These are phyloP conservation scores for Malaclemys terrapin DNA, from an alignment of 2,113 vertebrate genomes.

Conservation along the genomic window DNA sequence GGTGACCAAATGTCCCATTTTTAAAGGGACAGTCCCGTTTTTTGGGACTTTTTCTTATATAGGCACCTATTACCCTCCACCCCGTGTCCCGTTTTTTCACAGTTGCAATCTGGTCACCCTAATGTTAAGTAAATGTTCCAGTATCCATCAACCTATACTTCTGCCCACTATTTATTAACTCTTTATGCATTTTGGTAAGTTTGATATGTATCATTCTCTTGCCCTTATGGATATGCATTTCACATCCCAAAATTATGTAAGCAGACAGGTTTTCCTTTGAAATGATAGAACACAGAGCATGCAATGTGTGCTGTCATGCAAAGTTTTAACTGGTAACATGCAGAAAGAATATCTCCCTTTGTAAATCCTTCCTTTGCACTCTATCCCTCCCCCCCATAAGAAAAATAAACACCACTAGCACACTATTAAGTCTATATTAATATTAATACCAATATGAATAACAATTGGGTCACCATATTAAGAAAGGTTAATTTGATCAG, in stretches of 20 bases:
- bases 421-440: background rate
- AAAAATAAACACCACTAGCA: background rate
- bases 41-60: too few relatives aligned
- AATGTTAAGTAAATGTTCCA: background rate
- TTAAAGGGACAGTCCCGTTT: too few relatives aligned
- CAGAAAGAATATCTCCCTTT: background rate
- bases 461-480: background rate
- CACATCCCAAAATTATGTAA: background rate
- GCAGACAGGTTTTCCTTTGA: background rate
- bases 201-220: background rate
- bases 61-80: too few relatives aligned
- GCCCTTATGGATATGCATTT: accelerated
- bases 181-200: background rate
- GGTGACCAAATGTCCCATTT: too few relatives aligned
- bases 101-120: too few relatives aligned
- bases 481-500: background rate
- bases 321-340: background rate
- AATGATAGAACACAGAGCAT: background rate
- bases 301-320: background rate
- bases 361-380: background rate
- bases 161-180: background rate
- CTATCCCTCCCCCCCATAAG: background rate
- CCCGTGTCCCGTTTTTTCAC: too few relatives aligned
- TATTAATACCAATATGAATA: background rate
- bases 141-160: background rate